Base-by-base conservation (phyloP, 2,888 invertebrate species). In the Gnatocerus cornutus region DNA sequence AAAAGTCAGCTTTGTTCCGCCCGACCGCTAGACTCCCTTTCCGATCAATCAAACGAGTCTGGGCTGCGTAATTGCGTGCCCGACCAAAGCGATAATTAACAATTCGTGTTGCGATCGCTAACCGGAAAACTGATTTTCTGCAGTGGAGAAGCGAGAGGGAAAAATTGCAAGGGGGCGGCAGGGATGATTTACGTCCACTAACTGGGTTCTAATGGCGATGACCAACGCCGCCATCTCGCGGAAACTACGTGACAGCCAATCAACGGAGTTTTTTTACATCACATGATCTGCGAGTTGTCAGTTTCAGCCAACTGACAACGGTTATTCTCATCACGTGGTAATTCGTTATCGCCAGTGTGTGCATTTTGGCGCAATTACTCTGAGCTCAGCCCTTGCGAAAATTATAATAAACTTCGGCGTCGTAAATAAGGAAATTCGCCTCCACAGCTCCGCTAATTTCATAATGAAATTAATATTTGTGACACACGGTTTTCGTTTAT, bases 401-500 rank as follows among this genome's bases (percentile, higher is more conserved):
- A 16, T 46, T 46, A 46, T 46, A 46, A 46, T 46, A 46, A 46
- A 46, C 30, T 50, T 29, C 29, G 27, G 8, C 58, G 72, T 66
- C 67, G 74, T 76, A 77, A 76, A 76, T 72, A 75, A 66, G 61
- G 52, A 69, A 73, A 74, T 68, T 58, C 71, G 69, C 67, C 71
- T 71, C 33, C 46, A 33, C 33, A 37, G 50, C 58, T 39, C 39
- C 65, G 71, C 76, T 75, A 76, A 74, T 74, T 77, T 74, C 75
- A 74, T 73, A 77, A 76, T 72, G 68, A 74, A 78, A 78, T 78
- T 76, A 77, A 76, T 77, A 76, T 75, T 73, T 74, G 75, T 74
- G 73, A 76, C 79, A 77, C 77, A 75, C 75, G 78, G 77, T 79
- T 77, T 77, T 76, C 77, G 75, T 78, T 80, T 77, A 77, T 78